Conservation (phyloP, 2,113 vertebrate species). For the Colistium nudipinnis region DNA sequence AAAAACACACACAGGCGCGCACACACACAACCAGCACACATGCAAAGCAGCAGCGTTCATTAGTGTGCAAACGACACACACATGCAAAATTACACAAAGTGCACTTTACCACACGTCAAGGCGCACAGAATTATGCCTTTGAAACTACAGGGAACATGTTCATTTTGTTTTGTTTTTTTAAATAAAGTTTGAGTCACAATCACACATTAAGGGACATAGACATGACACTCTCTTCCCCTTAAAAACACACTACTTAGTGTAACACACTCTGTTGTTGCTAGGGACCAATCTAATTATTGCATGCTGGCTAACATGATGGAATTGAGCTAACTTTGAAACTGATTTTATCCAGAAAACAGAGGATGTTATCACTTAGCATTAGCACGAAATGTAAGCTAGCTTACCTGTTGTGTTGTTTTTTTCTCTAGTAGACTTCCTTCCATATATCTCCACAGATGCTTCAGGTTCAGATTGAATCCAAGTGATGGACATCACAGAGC, state of each 20-base stretch:
- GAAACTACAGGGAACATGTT: not conserved
- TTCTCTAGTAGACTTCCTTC: too few relatives aligned
- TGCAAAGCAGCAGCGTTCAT: conserved; percentile 31
- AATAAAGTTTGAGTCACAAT: too few relatives aligned
- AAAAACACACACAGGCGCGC: conserved; percentile 2
- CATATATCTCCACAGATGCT: too few relatives aligned
- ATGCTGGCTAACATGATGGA: too few relatives aligned
- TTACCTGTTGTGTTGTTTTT: too few relatives aligned
- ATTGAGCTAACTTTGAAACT: too few relatives aligned
- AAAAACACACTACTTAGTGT: not conserved
- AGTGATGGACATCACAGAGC: too few relatives aligned
- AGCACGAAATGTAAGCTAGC: too few relatives aligned
- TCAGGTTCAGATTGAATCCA: too few relatives aligned
- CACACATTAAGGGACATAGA: not conserved
- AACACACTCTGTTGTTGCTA: not conserved
- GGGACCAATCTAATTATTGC: too few relatives aligned
- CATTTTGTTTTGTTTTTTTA: not conserved
- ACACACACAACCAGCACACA: not conserved
- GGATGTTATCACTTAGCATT: too few relatives aligned
- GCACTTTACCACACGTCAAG: not conserved
- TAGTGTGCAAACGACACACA: not conserved
- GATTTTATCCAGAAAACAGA: too few relatives aligned
- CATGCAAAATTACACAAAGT: conserved; percentile 59
- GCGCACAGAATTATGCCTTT: not conserved
- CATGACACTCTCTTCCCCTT: not conserved